Evolutionary conservation across 2,113 vertebrate species (phyloP), one percentile per base, ranked within the genome.

Genomic region (Muntiacus reevesi): DNA sequence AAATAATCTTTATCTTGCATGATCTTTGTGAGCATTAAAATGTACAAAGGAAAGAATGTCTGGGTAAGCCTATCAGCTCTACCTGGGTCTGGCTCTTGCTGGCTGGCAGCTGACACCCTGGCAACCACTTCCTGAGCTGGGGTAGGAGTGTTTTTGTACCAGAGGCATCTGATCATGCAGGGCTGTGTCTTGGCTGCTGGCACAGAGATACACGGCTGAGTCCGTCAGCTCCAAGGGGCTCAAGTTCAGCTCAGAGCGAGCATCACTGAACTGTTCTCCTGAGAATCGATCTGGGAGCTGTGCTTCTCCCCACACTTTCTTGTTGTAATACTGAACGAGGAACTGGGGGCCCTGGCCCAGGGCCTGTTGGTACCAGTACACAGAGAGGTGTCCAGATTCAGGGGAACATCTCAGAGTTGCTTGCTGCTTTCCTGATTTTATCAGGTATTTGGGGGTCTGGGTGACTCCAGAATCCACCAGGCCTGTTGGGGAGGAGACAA

Each of bases 211-310:
- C n/a, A 71, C 2, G 0, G 88, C 82, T 0, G 62, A 87, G 79
- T 95, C 97, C 0, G 0, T 30, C 28, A 5, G 12, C 30, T 87
- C 67, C 87, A 74, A 8, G 14, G 28, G 2, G 10, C 10, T 87
- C 52, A 95, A 0, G 4, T 0, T 40, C 9, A 71, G n/a, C n/a
- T 40, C 67, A 6, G 67, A 71, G 19, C 9, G 0, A 23, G 0
- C 5, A 5, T 74, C 2, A 1, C 0, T 0, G 5, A 89, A 79
- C 81, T 74, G 79, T 1, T 16, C 1, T 25, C 10, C 92, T 27
- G 15, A 84, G 71, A 95, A 93, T 8, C n/a, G 3, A 43, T 43
- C 43, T 6, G 43, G 43, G 6, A 43, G 43, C 43, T 43, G 43
- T 43, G 43, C 43, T 43, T 43, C 43, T 43, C 43, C 43, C 43